Evolutionary conservation across 92 coral and sea anemone genomes (phyloP).

Genomic region (Actinostola sp.): DNA sequence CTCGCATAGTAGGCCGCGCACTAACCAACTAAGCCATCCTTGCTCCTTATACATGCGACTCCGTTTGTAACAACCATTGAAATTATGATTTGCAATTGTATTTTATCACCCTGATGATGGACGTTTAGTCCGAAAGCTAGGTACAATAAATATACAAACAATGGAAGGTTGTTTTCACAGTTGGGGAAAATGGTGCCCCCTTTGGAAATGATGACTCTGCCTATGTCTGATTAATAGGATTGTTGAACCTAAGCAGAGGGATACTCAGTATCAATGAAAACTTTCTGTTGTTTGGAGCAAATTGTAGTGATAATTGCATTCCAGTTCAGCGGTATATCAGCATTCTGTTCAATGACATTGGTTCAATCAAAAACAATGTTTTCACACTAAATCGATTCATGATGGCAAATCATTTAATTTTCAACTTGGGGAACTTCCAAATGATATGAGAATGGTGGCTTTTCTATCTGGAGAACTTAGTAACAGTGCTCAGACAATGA

Average conservation of each 20-base stretch:
- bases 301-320: constrained; percentile 62
- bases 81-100: no score
- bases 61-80: no score
- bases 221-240: constrained; percentile 53
- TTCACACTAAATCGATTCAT: constrained; percentile 29
- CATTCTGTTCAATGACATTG: constrained; percentile 49
- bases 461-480: constrained; percentile 42
- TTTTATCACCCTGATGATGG: no score
- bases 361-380: constrained; percentile 35
- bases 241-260: constrained; percentile 11
- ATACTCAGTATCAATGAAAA: constrained; percentile 52
- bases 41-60: no score
- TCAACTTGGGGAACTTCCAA: constrained; percentile 38
- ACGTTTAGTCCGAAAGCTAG: no score
- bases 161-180: constrained; percentile 40
- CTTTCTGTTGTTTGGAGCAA: constrained; percentile 42
- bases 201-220: constrained; percentile 62
- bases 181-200: constrained; percentile 68
- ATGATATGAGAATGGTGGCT: constrained; percentile 55
- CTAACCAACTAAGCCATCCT: no score
- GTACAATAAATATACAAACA: no score
- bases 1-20: no score
- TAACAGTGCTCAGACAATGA: constrained; percentile 45
- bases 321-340: constrained; percentile 50
- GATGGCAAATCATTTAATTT: constrained; percentile 52